Conservation (phyloP, 30 jellyfish, hydroid and myxozoan genomes). For the Hydractinia symbiolongicarpus region DNA sequence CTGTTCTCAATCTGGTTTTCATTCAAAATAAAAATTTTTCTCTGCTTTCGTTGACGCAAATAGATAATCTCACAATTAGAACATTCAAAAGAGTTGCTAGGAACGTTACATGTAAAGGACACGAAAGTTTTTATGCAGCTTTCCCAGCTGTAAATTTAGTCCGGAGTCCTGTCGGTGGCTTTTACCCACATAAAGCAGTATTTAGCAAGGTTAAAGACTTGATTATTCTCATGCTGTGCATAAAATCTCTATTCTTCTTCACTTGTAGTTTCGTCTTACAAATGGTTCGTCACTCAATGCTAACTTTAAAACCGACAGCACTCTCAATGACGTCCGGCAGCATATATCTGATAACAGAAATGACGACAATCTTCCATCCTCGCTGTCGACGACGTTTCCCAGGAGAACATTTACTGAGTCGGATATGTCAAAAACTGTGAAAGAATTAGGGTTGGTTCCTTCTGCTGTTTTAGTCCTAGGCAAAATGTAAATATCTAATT, state of each 20-base stretch:
- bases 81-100: too few relatives aligned
- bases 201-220: too few relatives aligned
- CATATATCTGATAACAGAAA: constrained; percentile 48
- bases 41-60: too few relatives aligned
- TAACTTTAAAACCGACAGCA: constrained; percentile 57
- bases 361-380: constrained; percentile 56
- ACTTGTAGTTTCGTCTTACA: constrained; percentile 71
- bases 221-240: too few relatives aligned
- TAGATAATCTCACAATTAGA: too few relatives aligned
- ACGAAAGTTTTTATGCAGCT: too few relatives aligned
- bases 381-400: constrained; percentile 85
- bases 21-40: too few relatives aligned
- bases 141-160: too few relatives aligned
- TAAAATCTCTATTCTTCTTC: neutral
- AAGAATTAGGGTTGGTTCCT: constrained; percentile 87
- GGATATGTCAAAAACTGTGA: constrained; percentile 58
- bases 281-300: constrained; percentile 68
- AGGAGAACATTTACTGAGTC: constrained; percentile 55
- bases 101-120: too few relatives aligned
- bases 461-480: constrained; percentile 64
- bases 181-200: too few relatives aligned
- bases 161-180: too few relatives aligned
- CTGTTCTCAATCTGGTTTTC: too few relatives aligned
- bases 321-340: constrained; percentile 44
- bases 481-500: constrained; percentile 19